These are phyloP conservation scores for Caenorhabditis imperialis DNA, from an alignment of 2,888 invertebrate species.

Conservation along the genomic window DNA sequence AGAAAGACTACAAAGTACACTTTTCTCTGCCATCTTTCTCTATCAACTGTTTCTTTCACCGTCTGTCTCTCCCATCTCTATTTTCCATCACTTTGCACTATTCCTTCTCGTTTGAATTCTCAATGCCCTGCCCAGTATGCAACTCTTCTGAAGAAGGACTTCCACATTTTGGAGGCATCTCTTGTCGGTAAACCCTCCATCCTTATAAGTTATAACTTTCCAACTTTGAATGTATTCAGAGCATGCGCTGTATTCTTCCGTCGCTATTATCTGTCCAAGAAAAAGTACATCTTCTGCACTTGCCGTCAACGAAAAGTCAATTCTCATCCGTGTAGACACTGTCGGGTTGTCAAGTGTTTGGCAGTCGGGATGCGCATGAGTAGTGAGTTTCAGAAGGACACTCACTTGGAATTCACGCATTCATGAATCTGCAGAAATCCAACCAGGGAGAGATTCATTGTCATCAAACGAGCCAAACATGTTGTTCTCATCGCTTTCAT, in stretches of 20 bases:
- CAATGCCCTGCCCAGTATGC: background rate
- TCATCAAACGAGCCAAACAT: background rate
- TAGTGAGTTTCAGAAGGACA: conserved; percentile 5
- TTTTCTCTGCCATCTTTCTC: too few relatives aligned
- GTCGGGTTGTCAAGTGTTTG: conserved; percentile 22
- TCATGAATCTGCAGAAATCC: background rate
- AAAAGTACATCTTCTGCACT: conserved; percentile 11
- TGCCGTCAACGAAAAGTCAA: conserved; percentile 1
- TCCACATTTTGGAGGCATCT: conserved; percentile 19
- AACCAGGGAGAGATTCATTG: background rate
- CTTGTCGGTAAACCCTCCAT: conserved; percentile 5
- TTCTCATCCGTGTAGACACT: conserved; percentile 31
- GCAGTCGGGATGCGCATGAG: conserved; percentile 10
- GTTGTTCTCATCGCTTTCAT: background rate
- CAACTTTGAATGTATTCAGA: too few relatives aligned
- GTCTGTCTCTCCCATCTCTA: too few relatives aligned
- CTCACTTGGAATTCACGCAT: background rate
- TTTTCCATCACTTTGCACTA: too few relatives aligned
- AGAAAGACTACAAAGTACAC: too few relatives aligned
- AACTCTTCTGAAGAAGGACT: background rate
- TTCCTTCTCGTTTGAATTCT: too few relatives aligned
- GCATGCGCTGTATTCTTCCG: conserved; percentile 34
- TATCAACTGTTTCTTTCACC: too few relatives aligned
- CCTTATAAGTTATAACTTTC: too few relatives aligned
- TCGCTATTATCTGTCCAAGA: conserved; percentile 22